Percentiles rank a stretch among this genome's conserved stretches.
phyloP scores from a whole-genome alignment of 2,888 invertebrate species.

The Rhagonycha fulva region DNA sequence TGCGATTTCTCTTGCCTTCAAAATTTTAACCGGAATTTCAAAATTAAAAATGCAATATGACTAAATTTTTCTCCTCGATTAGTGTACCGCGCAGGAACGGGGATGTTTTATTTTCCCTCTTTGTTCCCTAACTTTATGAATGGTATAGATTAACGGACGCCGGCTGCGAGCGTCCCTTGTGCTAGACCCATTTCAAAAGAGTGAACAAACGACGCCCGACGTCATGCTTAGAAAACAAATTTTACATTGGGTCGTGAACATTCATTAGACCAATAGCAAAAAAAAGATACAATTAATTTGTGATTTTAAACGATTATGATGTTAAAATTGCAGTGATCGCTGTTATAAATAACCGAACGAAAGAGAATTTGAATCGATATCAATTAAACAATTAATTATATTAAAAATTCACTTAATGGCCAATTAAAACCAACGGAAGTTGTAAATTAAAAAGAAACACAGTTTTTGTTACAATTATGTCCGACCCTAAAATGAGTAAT shows the following conservation, averaged over 20 bases:
- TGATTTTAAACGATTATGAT: too few relatives aligned
- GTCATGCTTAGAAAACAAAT: slow-evolving; percentile 22
- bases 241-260: slow-evolving; percentile 2
- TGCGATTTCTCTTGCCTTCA: too few relatives aligned
- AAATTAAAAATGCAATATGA: background rate
- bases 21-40: background rate
- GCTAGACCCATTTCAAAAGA: slow-evolving; percentile 20
- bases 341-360: background rate
- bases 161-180: slow-evolving; percentile 24
- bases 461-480: slow-evolving; percentile 18
- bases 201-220: slow-evolving; percentile 28
- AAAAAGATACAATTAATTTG: background rate
- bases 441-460: slow-evolving; percentile 28
- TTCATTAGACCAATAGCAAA: background rate
- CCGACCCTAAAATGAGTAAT: slow-evolving; percentile 27
- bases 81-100: slow-evolving; percentile 1
- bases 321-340: background rate
- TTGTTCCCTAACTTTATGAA: slow-evolving; percentile 21
- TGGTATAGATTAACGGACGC: slow-evolving; percentile 22
- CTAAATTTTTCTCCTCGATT: background rate
- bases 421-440: slow-evolving; percentile 32
- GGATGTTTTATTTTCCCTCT: slow-evolving; percentile 25
- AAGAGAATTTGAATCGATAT: background rate
- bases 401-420: slow-evolving; percentile 29
- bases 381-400: slow-evolving; percentile 27